Base-by-base conservation (phyloP, 2,888 invertebrate species). In the Laothoe populi region DNA sequence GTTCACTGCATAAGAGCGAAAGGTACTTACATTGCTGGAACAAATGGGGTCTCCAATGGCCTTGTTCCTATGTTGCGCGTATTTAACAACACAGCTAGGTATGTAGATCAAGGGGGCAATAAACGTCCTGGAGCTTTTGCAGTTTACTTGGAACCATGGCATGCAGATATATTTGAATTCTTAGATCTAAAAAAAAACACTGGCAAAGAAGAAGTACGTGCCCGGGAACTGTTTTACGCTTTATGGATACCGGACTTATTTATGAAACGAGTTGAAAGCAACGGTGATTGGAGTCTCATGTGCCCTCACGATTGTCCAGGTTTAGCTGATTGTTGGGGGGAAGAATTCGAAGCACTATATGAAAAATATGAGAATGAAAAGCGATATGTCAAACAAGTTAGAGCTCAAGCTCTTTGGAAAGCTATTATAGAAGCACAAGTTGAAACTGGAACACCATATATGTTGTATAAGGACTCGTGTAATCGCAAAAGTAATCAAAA, bases 161-260 rank as follows among this genome's bases (percentile, higher is more conserved):
- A 99, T 90, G 96, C 98, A 0, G 99, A 99, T 85, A 94, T 99
- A 64, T 98, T 99, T 83, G 98, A 98, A 65, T 99, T 99, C 88
- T 90, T 99, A 59, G 97, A 99, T 82, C 92, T 99, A 59, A 98
- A 96, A 81, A 99, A 99, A 84, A 99, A 99, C 83, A 98, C 98
- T 0, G 96, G 99, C 0, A 98, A 98, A 81, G 99, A 99, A 83
- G 99, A 99, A 86, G 94, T 96, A 42, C 94, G 99, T 49, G 99
- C 99, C 0, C 94, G 99, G 61, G 99, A 99, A 87, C 91, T 99
- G 42, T 99, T 99, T 87, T 99, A 98, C 85, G 99, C 97, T 0
- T 85, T 99, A 31, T 99, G 99, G 99, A 97, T 99, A 71, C 98
- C 99, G 0, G 99, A 99, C 92, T 93, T 99, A 63, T 99, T 99